A percentile compares a stretch with the other conserved stretches of the same genome.
Conservation (phyloP, 2,797 vertebrate genomes). For the Clarias platycephalus region DNA sequence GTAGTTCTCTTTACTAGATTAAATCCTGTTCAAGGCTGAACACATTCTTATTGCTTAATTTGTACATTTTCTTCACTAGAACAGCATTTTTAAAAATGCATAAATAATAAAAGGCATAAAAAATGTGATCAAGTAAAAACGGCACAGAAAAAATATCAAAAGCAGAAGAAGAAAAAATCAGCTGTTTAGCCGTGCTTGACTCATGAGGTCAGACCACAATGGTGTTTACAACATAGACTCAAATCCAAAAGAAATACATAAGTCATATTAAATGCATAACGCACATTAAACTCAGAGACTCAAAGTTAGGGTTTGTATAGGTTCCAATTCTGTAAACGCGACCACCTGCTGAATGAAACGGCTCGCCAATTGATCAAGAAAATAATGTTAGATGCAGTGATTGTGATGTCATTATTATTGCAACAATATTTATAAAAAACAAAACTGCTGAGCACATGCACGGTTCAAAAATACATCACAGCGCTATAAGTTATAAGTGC, state of each 20-base stretch:
- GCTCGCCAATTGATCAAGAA: constrained; percentile 16
- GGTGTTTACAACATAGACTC: background rate
- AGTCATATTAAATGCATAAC: background rate
- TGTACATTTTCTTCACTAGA: background rate
- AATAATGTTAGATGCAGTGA: constrained; percentile 31
- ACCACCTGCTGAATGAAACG: constrained; percentile 30
- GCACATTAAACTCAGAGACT: background rate
- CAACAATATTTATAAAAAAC: constrained; percentile 34
- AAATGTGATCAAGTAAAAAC: background rate
- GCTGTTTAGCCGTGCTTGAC: background rate
- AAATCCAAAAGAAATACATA: constrained; percentile 7
- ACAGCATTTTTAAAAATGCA: background rate
- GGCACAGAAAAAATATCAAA: background rate
- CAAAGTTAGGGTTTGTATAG: background rate
- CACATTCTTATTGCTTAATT: background rate
- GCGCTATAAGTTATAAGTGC: constrained; percentile 5
- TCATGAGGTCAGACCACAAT: background rate
- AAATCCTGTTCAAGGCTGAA: background rate
- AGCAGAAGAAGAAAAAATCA: background rate
- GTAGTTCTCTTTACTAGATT: constrained; percentile 10
- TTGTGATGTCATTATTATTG: constrained; percentile 37
- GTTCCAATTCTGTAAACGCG: constrained; percentile 9
- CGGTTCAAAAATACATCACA: constrained; percentile 35
- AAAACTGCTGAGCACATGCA: constrained; percentile 28
- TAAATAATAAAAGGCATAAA: background rate